Percentiles rank a stretch among this genome's conserved stretches.
phyloP scores from a whole-genome alignment of 2,113 vertebrate genomes.

The Phainopepla nitens region DNA sequence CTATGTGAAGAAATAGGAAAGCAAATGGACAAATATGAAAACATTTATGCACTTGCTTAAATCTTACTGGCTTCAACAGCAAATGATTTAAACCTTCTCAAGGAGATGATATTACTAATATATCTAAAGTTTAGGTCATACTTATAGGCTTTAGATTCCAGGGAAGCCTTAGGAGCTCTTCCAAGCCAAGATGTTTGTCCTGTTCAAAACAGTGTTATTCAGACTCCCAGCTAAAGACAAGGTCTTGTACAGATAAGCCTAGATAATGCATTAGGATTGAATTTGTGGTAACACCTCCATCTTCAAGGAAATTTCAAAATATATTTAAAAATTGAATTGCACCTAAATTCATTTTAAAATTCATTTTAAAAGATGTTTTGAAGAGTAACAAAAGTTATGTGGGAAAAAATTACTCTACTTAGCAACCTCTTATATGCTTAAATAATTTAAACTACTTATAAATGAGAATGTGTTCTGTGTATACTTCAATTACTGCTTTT shows the following conservation, averaged over 20 bases:
- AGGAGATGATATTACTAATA: not conserved
- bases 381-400: conserved; percentile 60
- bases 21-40: not conserved
- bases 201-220: not conserved
- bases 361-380: conserved; percentile 47
- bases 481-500: conserved; percentile 74
- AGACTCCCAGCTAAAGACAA: not conserved
- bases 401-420: conserved; percentile 68
- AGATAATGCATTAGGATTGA: conserved; percentile 9
- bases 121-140: not conserved
- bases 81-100: not conserved
- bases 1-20: not conserved
- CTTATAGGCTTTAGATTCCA: not conserved
- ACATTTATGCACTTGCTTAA: not conserved
- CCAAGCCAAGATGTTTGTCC: not conserved
- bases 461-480: conserved; percentile 72
- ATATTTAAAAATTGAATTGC: conserved; percentile 31
- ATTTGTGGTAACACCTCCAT: not conserved
- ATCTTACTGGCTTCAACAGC: not conserved
- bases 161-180: not conserved
- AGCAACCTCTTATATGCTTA: conserved; percentile 69
- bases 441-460: conserved; percentile 78
- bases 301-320: conserved; percentile 32
- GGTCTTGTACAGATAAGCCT: not conserved
- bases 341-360: too few relatives aligned